A percentile compares a stretch with the other conserved stretches of the same genome.
Evolutionary conservation across 2,888 invertebrate genomes (phyloP).

Genomic region (Leucoma salicis): DNA sequence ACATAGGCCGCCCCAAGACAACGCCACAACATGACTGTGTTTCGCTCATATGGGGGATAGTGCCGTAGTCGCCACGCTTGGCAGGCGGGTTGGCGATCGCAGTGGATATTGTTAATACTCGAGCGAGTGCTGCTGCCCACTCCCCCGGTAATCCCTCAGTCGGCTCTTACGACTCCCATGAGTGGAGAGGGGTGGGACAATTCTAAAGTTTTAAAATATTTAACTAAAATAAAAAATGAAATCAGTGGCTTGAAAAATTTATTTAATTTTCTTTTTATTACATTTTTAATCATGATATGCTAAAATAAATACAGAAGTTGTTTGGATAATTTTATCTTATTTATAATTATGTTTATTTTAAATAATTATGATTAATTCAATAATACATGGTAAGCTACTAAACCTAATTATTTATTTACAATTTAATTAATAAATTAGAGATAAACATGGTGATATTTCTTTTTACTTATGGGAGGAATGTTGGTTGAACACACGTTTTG

Average conservation of each 20-base stretch:
- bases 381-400: constrained; percentile 66
- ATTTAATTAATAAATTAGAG: constrained; percentile 61
- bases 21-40: too few species aligned
- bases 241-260: constrained; percentile 80
- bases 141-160: too few species aligned
- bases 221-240: constrained; percentile 26
- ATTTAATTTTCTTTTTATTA: constrained; percentile 78
- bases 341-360: constrained; percentile 61
- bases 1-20: too few species aligned
- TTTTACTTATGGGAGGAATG: constrained; percentile 24
- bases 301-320: constrained; percentile 81
- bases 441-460: constrained; percentile 28
- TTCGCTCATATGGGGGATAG: too few species aligned
- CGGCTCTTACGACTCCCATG: too few species aligned
- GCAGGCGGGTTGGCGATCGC: too few species aligned
- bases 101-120: too few species aligned
- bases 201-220: background rate
- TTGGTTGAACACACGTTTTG: constrained; percentile 29
- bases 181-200: too few species aligned
- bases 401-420: constrained; percentile 74
- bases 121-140: too few species aligned
- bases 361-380: constrained; percentile 63
- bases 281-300: constrained; percentile 67
- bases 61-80: too few species aligned
- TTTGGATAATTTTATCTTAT: constrained; percentile 68